Evolutionary conservation across 2,888 invertebrate genomes (phyloP).

Genomic region (Carabus problematicus): DNA sequence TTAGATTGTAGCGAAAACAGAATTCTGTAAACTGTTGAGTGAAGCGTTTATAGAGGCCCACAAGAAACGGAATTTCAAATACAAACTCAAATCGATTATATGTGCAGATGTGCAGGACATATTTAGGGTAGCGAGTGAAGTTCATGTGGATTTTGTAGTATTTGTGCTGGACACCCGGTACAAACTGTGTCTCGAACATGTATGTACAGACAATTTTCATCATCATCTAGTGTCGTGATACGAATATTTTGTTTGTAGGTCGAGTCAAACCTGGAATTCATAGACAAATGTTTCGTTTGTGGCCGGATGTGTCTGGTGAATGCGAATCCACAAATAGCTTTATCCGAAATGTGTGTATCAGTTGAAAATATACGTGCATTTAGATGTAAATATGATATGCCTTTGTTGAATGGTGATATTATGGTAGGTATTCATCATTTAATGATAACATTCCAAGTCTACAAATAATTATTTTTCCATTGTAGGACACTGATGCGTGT

Average conservation of each 20-base stretch:
- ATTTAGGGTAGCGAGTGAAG: conserved; percentile 1
- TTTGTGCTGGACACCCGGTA: conserved; percentile 27
- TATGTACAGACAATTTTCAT: not conserved
- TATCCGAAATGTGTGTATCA: conserved; percentile 6
- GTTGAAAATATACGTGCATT: conserved; percentile 3
- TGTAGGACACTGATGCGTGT: conserved; percentile 19
- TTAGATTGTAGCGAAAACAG: conserved; percentile 25
- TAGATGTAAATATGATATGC: conserved; percentile 14
- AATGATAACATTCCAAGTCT: conserved; percentile 6
- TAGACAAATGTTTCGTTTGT: conserved; percentile 25
- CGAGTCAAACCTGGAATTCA: conserved; percentile 22
- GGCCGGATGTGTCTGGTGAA: conserved; percentile 28
- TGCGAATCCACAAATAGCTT: conserved; percentile 20
- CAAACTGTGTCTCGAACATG: conserved; percentile 13
- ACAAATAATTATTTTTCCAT: not conserved
- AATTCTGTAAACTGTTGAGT: conserved; percentile 4
- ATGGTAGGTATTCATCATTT: conserved; percentile 21
- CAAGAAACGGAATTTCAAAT: conserved; percentile 4
- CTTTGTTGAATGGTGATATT: conserved; percentile 24
- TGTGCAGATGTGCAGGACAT: conserved; percentile 21
- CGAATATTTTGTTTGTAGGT: conserved; percentile 24
- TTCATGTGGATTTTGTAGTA: conserved; percentile 24
- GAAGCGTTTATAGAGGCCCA: conserved; percentile 5
- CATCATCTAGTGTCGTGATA: not conserved
- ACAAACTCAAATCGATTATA: conserved; percentile 3